These are phyloP conservation scores for Falco peregrinus DNA, from an alignment of 2,797 vertebrate genomes.

Conservation along the genomic window DNA sequence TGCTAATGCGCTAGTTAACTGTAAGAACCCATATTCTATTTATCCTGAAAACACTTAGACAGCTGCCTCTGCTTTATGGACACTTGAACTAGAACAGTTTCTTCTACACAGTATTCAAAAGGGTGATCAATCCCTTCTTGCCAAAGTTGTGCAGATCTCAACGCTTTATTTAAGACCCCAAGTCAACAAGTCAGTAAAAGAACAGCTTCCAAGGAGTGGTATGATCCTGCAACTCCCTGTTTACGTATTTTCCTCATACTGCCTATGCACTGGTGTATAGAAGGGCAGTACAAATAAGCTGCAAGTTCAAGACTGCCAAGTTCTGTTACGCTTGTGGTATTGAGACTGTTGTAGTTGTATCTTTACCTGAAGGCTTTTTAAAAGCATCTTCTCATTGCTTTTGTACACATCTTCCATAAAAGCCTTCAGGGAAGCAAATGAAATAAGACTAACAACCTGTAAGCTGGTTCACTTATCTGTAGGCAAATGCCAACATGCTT, in stretches of 20 bases:
- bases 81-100: not conserved
- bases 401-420: not conserved
- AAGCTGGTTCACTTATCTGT: not conserved
- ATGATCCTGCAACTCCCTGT: not conserved
- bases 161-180: not conserved
- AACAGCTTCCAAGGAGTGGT: not conserved
- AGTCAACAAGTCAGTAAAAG: not conserved
- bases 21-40: not conserved
- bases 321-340: not conserved
- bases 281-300: not conserved
- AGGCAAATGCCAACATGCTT: not conserved
- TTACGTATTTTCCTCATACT: not conserved
- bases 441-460: conserved; percentile 46
- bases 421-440: conserved; percentile 1
- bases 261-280: not conserved
- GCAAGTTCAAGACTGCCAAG: not conserved
- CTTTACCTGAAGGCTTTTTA: not conserved
- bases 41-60: not conserved
- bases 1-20: not conserved
- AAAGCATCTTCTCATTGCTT: not conserved
- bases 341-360: not conserved
- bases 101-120: not conserved
- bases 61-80: not conserved
- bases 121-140: not conserved
- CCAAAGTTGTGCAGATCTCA: not conserved